Conservation (phyloP, 2,888 invertebrate genomes). For the Leucophenga maculata region DNA sequence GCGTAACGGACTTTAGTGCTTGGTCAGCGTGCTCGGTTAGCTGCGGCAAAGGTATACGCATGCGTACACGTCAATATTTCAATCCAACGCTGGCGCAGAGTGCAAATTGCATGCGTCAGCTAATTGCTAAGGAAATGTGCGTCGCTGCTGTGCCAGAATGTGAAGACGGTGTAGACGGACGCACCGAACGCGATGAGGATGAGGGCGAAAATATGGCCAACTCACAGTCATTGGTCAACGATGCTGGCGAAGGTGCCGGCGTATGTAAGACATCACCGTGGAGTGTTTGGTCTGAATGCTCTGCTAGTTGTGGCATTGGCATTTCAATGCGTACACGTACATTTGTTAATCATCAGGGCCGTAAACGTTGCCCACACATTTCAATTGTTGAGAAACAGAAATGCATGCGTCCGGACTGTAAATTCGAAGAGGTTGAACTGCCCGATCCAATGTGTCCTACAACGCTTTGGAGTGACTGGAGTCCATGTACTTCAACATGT, state of each 20-base stretch:
- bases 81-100: conserved; percentile 80
- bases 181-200: conserved; percentile 64
- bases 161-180: conserved; percentile 73
- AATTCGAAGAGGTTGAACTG: conserved; percentile 73
- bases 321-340: conserved; percentile 82
- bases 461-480: conserved; percentile 94
- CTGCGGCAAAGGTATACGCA: conserved; percentile 90
- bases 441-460: conserved; percentile 78
- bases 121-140: conserved; percentile 93
- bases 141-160: conserved; percentile 83
- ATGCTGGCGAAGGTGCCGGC: conserved; percentile 70
- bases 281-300: conserved; percentile 81
- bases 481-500: conserved; percentile 91
- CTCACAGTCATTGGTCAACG: conserved; percentile 62
- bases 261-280: conserved; percentile 69
- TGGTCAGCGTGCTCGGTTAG: conserved; percentile 89
- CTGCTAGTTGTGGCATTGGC: conserved; percentile 87
- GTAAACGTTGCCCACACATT: conserved; percentile 87
- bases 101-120: conserved; percentile 80
- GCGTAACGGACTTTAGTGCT: conserved; percentile 80
- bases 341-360: conserved; percentile 83
- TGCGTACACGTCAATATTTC: conserved; percentile 83
- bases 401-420: conserved; percentile 80
- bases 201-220: conserved; percentile 71
- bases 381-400: conserved; percentile 84